Evolutionary conservation across 2,888 invertebrate species (phyloP), one percentile per base, ranked within the genome.

Genomic region (Conops quadrifasciatus): DNA sequence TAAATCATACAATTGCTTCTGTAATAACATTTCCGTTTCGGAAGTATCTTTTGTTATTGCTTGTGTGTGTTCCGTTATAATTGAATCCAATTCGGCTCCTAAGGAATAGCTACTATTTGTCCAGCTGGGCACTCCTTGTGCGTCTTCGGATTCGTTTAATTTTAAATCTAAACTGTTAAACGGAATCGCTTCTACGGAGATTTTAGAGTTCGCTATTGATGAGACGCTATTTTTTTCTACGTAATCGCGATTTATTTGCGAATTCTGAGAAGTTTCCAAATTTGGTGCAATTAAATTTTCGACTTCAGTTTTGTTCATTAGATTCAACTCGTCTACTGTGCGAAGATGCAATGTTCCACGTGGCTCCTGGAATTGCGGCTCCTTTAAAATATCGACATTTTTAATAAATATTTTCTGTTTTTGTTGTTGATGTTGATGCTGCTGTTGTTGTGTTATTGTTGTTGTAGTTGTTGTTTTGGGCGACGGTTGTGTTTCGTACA

Each of bases 231-330:
- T 78, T 16, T 16, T 45, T 26, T 67, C 67, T 19, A 11, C 36
- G 36, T 68, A 64, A 75, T 75, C 24, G 36, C 43, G 67, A 56
- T 43, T 36, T 26, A 51, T 9, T 16, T 21, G 28, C 15, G 63
- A 51, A 60, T 36, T 49, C 24, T 68, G 68, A 15, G 68, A 21
- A 7, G 60, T 62, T 26, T 83, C 83, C 5, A 82, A 76, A 73
- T 84, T 78, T 0, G 85, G 84, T 19, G 82, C 83, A 63, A 85
- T 83, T 15, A 85, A 72, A 71, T 83, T 83, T 76, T 84, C 83
- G 24, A 86, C 85, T 66, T 86, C 84, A 68, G 81, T 85, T 70
- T 83, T 82, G 53, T 85, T 84, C 84, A 86, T 84, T 45, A 86
- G 76, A 76, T 86, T 86, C 16, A 86, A 74, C 73, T 86, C 86